Base-by-base conservation (phyloP, 2,113 vertebrate genomes). In the Rhinogobius similis region DNA sequence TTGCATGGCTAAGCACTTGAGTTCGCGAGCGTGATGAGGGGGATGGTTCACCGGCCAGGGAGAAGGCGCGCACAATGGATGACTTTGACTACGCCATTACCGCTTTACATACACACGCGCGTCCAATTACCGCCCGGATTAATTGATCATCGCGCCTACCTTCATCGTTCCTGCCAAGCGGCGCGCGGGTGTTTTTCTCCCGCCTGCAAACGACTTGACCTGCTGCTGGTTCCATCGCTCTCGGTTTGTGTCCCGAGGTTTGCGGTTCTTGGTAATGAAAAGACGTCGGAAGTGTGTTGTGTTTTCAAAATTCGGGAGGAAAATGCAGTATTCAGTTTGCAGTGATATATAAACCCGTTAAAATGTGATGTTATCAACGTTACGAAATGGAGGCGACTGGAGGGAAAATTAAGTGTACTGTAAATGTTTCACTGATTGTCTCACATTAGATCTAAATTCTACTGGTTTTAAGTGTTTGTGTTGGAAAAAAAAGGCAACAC, bases 111-210 rank as follows among this genome's bases (percentile, higher is more conserved):
- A 85, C 87, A 88, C 84, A 81, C 78, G 94, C 78, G 95, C 95
- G 86, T 90, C 95, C 96, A 97, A 98, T 99, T 98, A 98, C 95
- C 92, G 96, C 94, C 94, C 93, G 94, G 93, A 93, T 96, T 97
- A 96, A 98, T 98, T 98, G 98, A 98, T 98, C 96, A 95, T 87
- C 83, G 81, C 87, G 90, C 92, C 92, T 87, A 90, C 92, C 93
- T 94, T 95, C 90, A 55, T 90, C 90, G 93, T 75, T 66, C 71
- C 68, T 73, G 88, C 94, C 91, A 62, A 26, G 11, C 70, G 90
- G 92, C 90, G 91, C 83, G 83, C 75, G 78, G 86, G 87, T 93
- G 74, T 74, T 63, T 85, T 76, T 81, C 71, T 82, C 71, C 78
- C 36, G 58, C 75, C 21, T 4, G 69, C 44, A 43, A 20, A 64